These are phyloP conservation scores for Erythrocercus mccallii DNA, from an alignment of 2,113 vertebrate species.

Conservation along the genomic window DNA sequence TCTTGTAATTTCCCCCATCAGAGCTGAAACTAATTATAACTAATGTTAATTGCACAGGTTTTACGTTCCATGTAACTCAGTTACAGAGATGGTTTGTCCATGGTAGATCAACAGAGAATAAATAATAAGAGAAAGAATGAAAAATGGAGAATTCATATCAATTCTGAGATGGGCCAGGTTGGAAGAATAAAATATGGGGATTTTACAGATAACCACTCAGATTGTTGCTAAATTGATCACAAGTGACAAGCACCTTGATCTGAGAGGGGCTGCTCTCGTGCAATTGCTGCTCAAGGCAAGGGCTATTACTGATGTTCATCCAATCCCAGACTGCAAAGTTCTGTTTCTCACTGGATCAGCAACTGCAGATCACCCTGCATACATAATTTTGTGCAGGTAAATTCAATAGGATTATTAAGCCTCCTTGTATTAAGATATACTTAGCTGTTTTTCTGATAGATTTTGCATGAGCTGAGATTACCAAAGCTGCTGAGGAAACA, in stretches of 20 bases:
- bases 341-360: neutral
- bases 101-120: neutral
- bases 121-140: neutral
- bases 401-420: neutral
- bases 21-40: neutral
- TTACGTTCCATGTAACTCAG: neutral
- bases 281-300: neutral
- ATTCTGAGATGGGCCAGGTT: neutral
- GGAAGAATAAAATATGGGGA: neutral
- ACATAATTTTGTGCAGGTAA: neutral
- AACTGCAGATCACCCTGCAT: neutral
- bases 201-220: neutral
- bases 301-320: neutral
- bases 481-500: neutral
- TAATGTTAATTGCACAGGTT: neutral
- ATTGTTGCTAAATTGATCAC: neutral
- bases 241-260: neutral
- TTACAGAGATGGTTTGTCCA: neutral
- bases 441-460: neutral
- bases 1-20: neutral
- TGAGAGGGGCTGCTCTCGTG: neutral
- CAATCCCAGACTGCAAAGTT: neutral
- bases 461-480: neutral
- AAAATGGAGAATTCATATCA: neutral
- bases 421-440: neutral